phyloP scores from a whole-genome alignment of 1,140 invertebrate species.

The Notospermus geniculatus region DNA sequence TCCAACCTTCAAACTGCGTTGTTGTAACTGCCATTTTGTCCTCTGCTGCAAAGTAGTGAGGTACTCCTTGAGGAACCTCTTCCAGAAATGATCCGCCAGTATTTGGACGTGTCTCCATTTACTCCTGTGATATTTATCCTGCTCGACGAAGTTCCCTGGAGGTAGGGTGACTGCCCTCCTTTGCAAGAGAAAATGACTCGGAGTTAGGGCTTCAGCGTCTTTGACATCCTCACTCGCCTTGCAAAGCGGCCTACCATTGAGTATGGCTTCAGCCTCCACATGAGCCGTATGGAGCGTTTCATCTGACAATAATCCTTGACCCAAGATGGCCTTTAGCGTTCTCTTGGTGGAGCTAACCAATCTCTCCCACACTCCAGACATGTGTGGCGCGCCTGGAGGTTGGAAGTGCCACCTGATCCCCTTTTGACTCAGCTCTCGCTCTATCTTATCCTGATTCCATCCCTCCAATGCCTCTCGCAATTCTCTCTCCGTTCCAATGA shows the following conservation, averaged over 20 bases:
- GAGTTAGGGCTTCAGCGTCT: slow-evolving; percentile 33
- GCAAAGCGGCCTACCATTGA: slow-evolving; percentile 33
- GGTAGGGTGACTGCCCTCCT: slow-evolving; percentile 5
- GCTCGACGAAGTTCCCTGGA: slow-evolving; percentile 1
- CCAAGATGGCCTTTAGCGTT: slow-evolving; percentile 1
- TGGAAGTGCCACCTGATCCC: slow-evolving; percentile 1
- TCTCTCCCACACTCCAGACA: slow-evolving; percentile 12
- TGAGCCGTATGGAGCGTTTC: slow-evolving; percentile 21
- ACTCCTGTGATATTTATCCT: background rate
- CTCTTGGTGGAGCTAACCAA: slow-evolving; percentile 12
- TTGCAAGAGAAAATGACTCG: slow-evolving; percentile 32
- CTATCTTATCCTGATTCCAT: background rate
- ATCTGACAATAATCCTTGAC: background rate
- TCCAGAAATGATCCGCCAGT: slow-evolving; percentile 16
- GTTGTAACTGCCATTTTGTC: slow-evolving; percentile 6
- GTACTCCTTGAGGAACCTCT: slow-evolving; percentile 12
- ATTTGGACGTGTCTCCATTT: slow-evolving; percentile 12
- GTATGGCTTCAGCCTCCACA: slow-evolving; percentile 22
- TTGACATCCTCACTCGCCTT: slow-evolving; percentile 32
- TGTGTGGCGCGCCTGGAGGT: slow-evolving; percentile 14
- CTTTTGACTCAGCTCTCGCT: slow-evolving; percentile 1
- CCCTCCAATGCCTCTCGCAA: background rate
- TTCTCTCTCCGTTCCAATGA: slow-evolving; percentile 2
- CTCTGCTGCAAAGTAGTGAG: background rate
- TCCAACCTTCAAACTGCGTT: background rate